Conservation (phyloP, 2,113 vertebrate genomes). For the Scartelaos histophorus region DNA sequence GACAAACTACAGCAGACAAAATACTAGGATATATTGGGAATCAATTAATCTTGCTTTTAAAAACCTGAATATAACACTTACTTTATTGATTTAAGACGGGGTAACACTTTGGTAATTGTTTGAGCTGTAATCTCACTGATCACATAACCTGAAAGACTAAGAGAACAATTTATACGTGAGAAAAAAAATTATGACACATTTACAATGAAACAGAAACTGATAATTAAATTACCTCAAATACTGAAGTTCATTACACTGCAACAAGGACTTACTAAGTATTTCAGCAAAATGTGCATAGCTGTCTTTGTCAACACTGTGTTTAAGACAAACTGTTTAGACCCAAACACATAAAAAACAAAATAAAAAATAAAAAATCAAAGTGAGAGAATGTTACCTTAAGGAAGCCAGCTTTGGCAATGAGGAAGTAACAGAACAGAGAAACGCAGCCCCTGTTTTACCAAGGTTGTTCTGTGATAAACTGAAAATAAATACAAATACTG, state of each 20-base stretch:
- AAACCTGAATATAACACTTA: slow-evolving; percentile 61
- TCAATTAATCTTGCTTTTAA: not conserved
- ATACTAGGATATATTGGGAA: not conserved
- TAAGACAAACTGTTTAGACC: not conserved
- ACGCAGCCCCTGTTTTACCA: slow-evolving; percentile 47
- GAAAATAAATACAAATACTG: not conserved
- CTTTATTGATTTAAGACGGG: slow-evolving; percentile 71
- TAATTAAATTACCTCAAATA: slow-evolving; percentile 78
- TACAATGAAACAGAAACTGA: not conserved
- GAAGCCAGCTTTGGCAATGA: slow-evolving; percentile 56
- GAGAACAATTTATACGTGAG: not conserved
- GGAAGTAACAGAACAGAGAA: slow-evolving; percentile 62
- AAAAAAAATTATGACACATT: not conserved
- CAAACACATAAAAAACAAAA: not conserved
- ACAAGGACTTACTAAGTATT: slow-evolving; percentile 64
- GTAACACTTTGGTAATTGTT: slow-evolving; percentile 48
- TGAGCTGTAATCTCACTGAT: slow-evolving; percentile 54
- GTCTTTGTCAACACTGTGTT: slow-evolving; percentile 58
- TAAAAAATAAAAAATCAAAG: not conserved
- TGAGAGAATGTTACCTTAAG: slow-evolving; percentile 61
- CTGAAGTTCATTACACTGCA: slow-evolving; percentile 68
- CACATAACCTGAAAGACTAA: slow-evolving; percentile 77
- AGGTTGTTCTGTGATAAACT: slow-evolving; percentile 79
- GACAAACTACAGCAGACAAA: slow-evolving; percentile 59
- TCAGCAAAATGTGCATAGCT: slow-evolving; percentile 20